Evolutionary conservation across 2,797 vertebrate species (phyloP).

Genomic region (Numenius phaeopus): DNA sequence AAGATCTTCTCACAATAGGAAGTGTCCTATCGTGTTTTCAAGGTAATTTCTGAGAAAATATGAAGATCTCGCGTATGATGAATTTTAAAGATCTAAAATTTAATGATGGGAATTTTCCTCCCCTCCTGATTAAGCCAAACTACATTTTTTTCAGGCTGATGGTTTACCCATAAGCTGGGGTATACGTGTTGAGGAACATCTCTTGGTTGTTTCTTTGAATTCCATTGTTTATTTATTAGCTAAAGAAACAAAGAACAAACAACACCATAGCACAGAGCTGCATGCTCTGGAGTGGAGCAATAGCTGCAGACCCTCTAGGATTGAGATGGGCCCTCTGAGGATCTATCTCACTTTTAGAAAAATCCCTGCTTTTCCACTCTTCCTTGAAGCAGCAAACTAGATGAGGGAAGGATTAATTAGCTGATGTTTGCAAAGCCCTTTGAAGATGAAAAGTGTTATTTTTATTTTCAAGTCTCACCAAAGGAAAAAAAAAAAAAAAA

Average conservation of each 20-base stretch:
- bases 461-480: constrained; percentile 50
- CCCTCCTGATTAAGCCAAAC: not conserved
- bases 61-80: not conserved
- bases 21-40: not conserved
- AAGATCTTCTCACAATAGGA: not conserved
- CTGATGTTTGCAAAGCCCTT: constrained; percentile 50
- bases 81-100: not conserved
- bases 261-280: not conserved
- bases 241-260: constrained; percentile 20
- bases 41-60: not conserved
- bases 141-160: not conserved
- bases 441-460: constrained; percentile 65
- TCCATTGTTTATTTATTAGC: not conserved
- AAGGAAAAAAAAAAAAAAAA: not conserved
- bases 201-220: not conserved
- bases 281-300: not conserved
- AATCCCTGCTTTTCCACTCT: constrained; percentile 13
- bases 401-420: constrained; percentile 51
- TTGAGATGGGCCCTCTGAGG: not conserved
- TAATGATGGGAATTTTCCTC: not conserved
- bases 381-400: constrained; percentile 19
- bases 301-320: not conserved
- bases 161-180: not conserved
- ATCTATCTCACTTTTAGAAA: constrained; percentile 16
- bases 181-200: not conserved